Evolutionary conservation across 53 echinoderm and acorn worm species (phyloP), one percentile per base, ranked within the genome.

Genomic region (Paracentrotus lividus): DNA sequence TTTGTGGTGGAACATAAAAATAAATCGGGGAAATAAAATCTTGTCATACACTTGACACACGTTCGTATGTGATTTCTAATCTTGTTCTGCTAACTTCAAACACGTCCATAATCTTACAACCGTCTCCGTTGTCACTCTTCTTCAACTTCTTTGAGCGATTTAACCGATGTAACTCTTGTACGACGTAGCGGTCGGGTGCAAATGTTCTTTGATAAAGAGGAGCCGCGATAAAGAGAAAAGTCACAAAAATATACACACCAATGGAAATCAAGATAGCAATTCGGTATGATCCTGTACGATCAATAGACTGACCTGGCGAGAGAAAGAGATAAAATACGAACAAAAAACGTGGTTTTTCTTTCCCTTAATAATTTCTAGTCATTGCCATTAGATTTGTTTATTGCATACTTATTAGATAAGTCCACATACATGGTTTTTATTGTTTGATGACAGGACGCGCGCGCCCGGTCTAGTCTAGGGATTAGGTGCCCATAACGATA

Each of bases 291-390:
- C 81, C 81, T 10, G 81, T 81, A 45, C 81, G 81, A 47, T 81
- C 81, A 47, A 81, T 47, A n/a, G 81, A 81, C 47, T 81, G 81
- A 23, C 81, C 81, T 81, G n/a, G n/a, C n/a, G n/a, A n/a, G n/a
- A n/a, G n/a, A n/a, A n/a, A n/a, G n/a, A n/a, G n/a, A n/a, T n/a
- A n/a, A n/a, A n/a, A n/a, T n/a, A n/a, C n/a, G n/a, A n/a, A n/a
- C n/a, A n/a, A n/a, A n/a, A n/a, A n/a, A n/a, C n/a, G n/a, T n/a
- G n/a, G n/a, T n/a, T n/a, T n/a, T n/a, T n/a, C n/a, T n/a, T n/a
- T n/a, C n/a, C n/a, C n/a, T n/a, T n/a, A n/a, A n/a, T n/a, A n/a
- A n/a, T n/a, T n/a, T n/a, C n/a, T n/a, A n/a, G n/a, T n/a, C n/a
- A n/a, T n/a, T n/a, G n/a, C n/a, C n/a, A n/a, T n/a, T n/a, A n/a